Conservation (phyloP, 2,797 vertebrate species). For the Hypotaenidia okinawae region DNA sequence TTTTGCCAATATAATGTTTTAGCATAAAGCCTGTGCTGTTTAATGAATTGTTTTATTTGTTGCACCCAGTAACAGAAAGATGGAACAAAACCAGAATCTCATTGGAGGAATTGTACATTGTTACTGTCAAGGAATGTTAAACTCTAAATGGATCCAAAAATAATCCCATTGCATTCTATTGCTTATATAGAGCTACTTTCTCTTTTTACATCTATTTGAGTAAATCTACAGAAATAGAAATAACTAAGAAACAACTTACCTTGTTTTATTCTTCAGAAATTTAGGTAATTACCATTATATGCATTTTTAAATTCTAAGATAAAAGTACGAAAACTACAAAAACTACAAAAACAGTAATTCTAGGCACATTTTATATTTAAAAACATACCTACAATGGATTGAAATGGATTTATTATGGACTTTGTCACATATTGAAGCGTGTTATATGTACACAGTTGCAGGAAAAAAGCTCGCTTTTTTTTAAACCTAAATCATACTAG, state of each 20-base stretch:
- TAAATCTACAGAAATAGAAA: not conserved
- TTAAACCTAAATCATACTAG: not conserved
- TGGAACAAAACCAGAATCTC: rapidly evolving
- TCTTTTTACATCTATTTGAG: not conserved
- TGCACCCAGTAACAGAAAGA: not conserved
- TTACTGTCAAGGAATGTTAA: not conserved
- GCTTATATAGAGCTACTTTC: not conserved
- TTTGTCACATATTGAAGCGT: not conserved
- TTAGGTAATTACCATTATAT: not conserved
- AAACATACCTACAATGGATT: not conserved
- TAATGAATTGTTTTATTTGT: not conserved
- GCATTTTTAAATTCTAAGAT: not conserved
- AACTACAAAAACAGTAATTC: not conserved
- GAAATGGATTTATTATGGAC: too few relatives aligned
- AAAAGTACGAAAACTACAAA: not conserved
- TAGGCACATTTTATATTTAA: not conserved
- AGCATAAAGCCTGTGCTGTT: not conserved
- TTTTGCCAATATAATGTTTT: not conserved
- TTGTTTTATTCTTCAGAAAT: not conserved
- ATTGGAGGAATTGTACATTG: not conserved
- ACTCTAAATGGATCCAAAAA: not conserved
- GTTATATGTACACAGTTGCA: not conserved
- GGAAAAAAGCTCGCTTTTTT: not conserved
- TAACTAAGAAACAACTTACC: not conserved
- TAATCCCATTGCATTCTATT: not conserved